Evolutionary conservation across 2,113 vertebrate genomes (phyloP).

Genomic region (Seriola aureovittata): DNA sequence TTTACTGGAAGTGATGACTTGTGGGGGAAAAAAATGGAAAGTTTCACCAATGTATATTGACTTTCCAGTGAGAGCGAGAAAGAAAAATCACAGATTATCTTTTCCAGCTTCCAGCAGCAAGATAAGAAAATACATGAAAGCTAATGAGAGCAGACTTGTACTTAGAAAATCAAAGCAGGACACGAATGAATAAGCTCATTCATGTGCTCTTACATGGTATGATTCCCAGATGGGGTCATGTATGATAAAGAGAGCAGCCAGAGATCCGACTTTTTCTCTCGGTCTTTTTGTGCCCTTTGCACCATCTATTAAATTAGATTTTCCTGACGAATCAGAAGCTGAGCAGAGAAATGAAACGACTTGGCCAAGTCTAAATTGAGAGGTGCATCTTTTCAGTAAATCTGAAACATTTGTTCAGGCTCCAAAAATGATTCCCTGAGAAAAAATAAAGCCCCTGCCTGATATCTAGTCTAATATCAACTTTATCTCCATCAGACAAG

Average conservation of each 20-base stretch:
- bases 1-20: too few species aligned
- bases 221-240: neutral
- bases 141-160: neutral
- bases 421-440: neutral
- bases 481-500: neutral
- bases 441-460: neutral
- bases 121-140: constrained; percentile 2
- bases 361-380: neutral
- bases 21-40: too few species aligned
- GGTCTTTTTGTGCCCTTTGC: neutral
- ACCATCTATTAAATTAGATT: too few species aligned
- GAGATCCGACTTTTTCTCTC: neutral
- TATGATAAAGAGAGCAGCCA: neutral
- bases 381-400: neutral
- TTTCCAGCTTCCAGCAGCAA: neutral
- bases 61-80: too few species aligned
- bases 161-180: neutral
- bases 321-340: neutral
- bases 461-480: neutral
- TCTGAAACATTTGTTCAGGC: neutral
- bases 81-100: too few species aligned
- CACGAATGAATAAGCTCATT: neutral
- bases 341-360: neutral
- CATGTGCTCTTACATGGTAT: neutral
- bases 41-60: too few species aligned